Evolutionary conservation across 2,888 invertebrate species (phyloP).

Genomic region (Dryobotodes eremita): DNA sequence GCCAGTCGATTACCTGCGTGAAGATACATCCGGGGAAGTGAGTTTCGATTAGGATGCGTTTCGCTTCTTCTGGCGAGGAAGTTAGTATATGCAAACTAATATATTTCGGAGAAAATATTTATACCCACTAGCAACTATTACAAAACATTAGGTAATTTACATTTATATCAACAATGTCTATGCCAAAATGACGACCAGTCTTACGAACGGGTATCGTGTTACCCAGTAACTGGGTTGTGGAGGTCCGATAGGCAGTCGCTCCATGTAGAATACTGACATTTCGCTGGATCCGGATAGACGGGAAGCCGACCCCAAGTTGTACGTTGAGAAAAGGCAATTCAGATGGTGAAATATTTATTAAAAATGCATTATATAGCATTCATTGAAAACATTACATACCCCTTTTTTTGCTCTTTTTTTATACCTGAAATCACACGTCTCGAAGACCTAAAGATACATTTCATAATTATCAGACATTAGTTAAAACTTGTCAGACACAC

Average conservation of each 20-base stretch:
- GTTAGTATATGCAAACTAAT: neutral
- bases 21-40: too few relatives aligned
- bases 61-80: too few relatives aligned
- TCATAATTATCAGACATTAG: neutral
- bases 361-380: too few relatives aligned
- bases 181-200: neutral
- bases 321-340: too few relatives aligned
- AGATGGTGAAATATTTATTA: neutral
- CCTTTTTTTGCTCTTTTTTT: too few relatives aligned
- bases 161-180: neutral
- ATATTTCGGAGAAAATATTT: constrained; percentile 1
- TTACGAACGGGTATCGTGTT: neutral
- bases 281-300: neutral
- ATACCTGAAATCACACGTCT: too few relatives aligned
- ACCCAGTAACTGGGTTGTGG: neutral
- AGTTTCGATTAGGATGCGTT: too few relatives aligned
- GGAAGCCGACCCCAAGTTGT: neutral
- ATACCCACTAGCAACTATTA: neutral
- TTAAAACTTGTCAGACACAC: neutral
- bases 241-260: neutral
- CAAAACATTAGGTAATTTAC: neutral
- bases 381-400: neutral
- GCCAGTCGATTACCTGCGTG: too few relatives aligned
- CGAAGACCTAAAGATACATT: neutral
- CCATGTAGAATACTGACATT: neutral